phyloP scores from a whole-genome alignment of 2,888 invertebrate genomes.

The Caenorhabditis sulstoni region DNA sequence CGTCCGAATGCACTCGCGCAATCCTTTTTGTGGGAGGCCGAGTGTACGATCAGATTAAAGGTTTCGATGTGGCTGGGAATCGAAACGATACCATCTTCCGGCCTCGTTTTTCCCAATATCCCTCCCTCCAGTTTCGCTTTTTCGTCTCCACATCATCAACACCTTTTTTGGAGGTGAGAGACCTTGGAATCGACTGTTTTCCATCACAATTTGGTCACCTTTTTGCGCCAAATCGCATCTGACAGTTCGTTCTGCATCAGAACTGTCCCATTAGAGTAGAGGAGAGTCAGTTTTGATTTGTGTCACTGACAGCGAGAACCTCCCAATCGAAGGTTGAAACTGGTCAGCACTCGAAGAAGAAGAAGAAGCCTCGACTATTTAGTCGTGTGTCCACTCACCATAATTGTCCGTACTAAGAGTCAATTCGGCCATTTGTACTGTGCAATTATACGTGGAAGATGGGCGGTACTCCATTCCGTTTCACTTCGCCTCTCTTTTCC shows the following conservation, averaged over 20 bases:
- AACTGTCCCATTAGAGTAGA: slow-evolving; percentile 46
- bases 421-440: too few relatives aligned
- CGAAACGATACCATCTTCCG: slow-evolving; percentile 32
- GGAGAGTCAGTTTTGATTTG: slow-evolving; percentile 42
- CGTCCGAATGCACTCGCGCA: slow-evolving; percentile 3
- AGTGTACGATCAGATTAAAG: slow-evolving; percentile 42
- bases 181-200: not conserved
- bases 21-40: slow-evolving; percentile 19
- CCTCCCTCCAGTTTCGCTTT: slow-evolving; percentile 22
- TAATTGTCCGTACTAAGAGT: too few relatives aligned
- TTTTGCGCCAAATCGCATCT: slow-evolving; percentile 35
- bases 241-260: slow-evolving; percentile 30
- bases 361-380: too few relatives aligned
- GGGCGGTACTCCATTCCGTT: not conserved
- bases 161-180: too few relatives aligned
- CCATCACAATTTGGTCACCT: slow-evolving; percentile 31
- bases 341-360: too few relatives aligned
- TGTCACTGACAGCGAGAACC: slow-evolving; percentile 16
- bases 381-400: too few relatives aligned
- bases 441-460: too few relatives aligned
- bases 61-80: slow-evolving; percentile 19
- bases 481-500: not conserved
- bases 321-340: too few relatives aligned
- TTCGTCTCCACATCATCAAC: slow-evolving; percentile 10
- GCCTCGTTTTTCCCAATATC: slow-evolving; percentile 6